Percentiles rank a stretch among this genome's conserved stretches.
Conservation (phyloP, 2,888 invertebrate genomes). For the Hedychridium roseum region DNA sequence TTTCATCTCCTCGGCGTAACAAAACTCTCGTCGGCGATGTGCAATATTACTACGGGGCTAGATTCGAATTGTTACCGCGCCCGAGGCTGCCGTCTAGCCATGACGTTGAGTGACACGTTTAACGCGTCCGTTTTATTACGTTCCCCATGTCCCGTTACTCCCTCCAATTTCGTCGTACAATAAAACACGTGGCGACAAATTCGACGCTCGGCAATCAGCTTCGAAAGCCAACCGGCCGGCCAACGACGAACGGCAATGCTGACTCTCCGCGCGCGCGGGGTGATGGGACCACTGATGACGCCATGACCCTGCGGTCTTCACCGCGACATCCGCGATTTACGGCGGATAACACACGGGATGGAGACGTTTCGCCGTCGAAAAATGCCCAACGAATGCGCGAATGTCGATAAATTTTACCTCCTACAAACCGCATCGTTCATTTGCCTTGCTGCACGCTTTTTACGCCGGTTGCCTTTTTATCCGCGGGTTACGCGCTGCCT, state of each 20-base stretch:
- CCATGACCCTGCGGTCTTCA: too few species aligned
- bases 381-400: too few species aligned
- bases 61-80: slow-evolving; percentile 23
- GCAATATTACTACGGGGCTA: slow-evolving; percentile 22
- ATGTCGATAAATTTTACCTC: too few species aligned
- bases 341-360: too few species aligned
- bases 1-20: slow-evolving; percentile 29
- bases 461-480: too few species aligned
- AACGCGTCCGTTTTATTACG: slow-evolving; percentile 56
- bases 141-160: slow-evolving; percentile 34
- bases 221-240: slow-evolving; percentile 46
- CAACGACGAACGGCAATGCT: background rate
- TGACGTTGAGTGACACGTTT: slow-evolving; percentile 58
- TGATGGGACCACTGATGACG: too few species aligned
- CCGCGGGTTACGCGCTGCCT: too few species aligned
- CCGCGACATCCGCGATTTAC: too few species aligned
- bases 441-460: too few species aligned
- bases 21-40: slow-evolving; percentile 14
- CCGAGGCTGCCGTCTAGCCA: slow-evolving; percentile 29
- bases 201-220: slow-evolving; percentile 57
- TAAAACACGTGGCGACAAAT: slow-evolving; percentile 61
- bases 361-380: too few species aligned
- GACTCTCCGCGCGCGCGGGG: background rate
- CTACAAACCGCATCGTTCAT: too few species aligned
- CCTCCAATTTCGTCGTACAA: slow-evolving; percentile 54